Percentiles rank a stretch among this genome's conserved stretches.
Evolutionary conservation across 2,113 vertebrate species (phyloP).

Genomic region (Salvelinus sp.): DNA sequence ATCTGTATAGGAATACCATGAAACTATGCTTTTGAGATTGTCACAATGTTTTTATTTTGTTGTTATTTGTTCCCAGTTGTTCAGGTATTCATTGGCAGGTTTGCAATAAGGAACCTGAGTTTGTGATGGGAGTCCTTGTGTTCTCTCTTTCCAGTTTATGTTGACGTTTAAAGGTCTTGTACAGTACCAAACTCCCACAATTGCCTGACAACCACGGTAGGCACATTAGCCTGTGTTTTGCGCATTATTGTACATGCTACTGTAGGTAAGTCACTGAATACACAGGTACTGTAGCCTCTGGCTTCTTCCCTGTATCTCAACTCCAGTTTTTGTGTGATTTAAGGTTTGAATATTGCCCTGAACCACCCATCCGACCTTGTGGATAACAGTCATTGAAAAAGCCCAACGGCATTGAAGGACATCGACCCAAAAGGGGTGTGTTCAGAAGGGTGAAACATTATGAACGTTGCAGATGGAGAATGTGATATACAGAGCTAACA

Average conservation of each 20-base stretch:
- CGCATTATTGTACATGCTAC: conserved; percentile 17
- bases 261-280: conserved; percentile 32
- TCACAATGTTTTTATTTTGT: conserved; percentile 10
- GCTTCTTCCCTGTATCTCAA: neutral
- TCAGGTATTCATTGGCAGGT: conserved; percentile 4
- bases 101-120: neutral
- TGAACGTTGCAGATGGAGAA: no score
- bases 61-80: conserved; percentile 11
- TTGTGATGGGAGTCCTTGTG: conserved; percentile 13
- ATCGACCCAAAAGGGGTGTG: neutral
- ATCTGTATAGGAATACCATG: neutral
- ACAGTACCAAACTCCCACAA: conserved; percentile 1
- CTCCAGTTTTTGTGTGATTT: neutral
- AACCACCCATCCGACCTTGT: neutral
- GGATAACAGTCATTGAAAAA: neutral
- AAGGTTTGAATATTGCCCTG: neutral
- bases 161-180: neutral
- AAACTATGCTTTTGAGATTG: conserved; percentile 2
- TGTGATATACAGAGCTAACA: no score
- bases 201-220: neutral
- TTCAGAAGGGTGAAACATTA: no score
- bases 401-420: neutral
- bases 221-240: neutral
- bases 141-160: conserved; percentile 6
- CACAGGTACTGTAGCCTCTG: conserved; percentile 33